A percentile compares a stretch with the other conserved stretches of the same genome.
Conservation (phyloP, 1,140 invertebrate species). For the Mizuhopecten yessoensis region DNA sequence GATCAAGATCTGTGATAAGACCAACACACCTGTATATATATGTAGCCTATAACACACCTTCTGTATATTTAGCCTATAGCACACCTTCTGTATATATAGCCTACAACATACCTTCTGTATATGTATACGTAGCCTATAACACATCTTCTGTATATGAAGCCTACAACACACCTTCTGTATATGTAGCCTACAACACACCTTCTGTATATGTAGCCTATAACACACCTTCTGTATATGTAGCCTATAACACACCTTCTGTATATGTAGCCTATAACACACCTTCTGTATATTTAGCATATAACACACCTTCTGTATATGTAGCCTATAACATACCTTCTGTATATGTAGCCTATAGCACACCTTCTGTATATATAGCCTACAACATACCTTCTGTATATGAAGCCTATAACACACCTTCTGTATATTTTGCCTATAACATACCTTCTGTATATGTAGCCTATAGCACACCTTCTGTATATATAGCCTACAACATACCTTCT, state of each 20-base stretch:
- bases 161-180: no score
- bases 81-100: not conserved
- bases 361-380: not conserved
- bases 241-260: no score
- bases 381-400: not conserved
- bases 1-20: constrained; percentile 42
- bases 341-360: not conserved
- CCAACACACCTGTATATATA: not conserved
- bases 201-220: no score
- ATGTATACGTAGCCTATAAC: not conserved
- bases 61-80: not conserved
- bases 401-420: no score
- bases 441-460: no score
- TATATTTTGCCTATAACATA: no score
- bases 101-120: not conserved
- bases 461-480: no score
- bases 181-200: no score
- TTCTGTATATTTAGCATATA: no score
- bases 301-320: not conserved
- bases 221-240: no score
- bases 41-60: not conserved
- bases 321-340: not conserved
- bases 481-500: no score
- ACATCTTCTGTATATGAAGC: not conserved
- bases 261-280: no score